Conservation (phyloP, 2,797 vertebrate genomes). For the Crypturellus tataupa region DNA sequence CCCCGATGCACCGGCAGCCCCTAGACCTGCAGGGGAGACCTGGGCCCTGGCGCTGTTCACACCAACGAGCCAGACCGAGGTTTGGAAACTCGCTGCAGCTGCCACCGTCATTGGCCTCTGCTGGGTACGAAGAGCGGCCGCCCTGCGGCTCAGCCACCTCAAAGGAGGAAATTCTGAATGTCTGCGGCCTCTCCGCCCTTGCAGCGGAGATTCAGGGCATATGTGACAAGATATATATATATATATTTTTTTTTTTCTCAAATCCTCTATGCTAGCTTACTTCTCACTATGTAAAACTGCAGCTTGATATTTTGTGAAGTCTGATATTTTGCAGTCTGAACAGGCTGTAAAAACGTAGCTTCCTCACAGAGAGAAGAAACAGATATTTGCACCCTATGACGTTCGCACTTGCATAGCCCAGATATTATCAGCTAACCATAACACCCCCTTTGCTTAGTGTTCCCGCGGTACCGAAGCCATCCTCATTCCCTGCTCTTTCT, state of each 20-base stretch:
- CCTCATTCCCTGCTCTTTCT: background rate
- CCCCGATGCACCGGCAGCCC: background rate
- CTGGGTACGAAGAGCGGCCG: accelerated
- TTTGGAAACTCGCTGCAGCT: background rate
- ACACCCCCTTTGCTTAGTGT: background rate
- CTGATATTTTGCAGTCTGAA: background rate
- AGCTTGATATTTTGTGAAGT: background rate
- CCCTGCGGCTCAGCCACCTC: background rate
- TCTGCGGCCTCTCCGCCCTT: background rate
- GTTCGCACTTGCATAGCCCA: background rate
- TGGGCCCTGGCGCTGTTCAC: background rate
- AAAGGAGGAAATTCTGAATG: background rate
- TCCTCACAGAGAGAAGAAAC: background rate
- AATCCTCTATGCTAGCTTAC: background rate
- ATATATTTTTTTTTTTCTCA: background rate
- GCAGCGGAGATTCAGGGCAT: background rate
- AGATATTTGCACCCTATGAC: background rate
- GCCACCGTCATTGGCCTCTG: background rate
- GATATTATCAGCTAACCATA: constrained; percentile 21
- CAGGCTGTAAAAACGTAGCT: background rate
- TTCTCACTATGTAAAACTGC: background rate
- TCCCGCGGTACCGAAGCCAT: background rate
- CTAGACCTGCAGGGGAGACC: background rate
- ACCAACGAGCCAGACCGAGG: constrained; percentile 30
- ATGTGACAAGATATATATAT: background rate